Conservation (phyloP, 2,113 vertebrate species). For the Odocoileus virginianus region DNA sequence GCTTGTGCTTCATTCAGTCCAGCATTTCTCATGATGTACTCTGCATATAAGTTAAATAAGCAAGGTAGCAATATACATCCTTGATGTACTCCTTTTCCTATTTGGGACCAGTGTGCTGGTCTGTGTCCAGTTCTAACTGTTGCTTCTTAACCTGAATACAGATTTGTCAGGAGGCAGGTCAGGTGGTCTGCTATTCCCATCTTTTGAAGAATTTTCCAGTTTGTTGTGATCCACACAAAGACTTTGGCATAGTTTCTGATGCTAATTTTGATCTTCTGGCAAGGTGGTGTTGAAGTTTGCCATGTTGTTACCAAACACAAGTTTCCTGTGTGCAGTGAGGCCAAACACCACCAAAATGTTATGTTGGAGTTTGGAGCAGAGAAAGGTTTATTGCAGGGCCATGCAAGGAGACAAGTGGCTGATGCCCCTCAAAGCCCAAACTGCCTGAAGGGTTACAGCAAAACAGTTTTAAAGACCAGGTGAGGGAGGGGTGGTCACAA, state of each 20-base stretch:
- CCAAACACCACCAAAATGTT: background rate
- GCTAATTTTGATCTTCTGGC: background rate
- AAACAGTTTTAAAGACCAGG: background rate
- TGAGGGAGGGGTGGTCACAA: background rate
- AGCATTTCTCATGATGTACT: background rate
- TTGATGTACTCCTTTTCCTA: background rate
- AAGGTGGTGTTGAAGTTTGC: background rate
- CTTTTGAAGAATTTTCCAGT: background rate
- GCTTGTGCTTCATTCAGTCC: background rate
- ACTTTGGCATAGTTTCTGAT: background rate
- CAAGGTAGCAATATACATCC: background rate
- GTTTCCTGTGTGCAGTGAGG: background rate
- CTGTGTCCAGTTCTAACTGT: background rate
- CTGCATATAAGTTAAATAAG: background rate
- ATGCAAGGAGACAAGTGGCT: background rate
- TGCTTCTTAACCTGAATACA: background rate
- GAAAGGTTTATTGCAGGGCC: background rate
- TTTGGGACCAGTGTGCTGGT: background rate
- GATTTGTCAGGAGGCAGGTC: background rate
- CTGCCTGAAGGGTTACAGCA: background rate
- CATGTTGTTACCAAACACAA: background rate
- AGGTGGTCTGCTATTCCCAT: background rate
- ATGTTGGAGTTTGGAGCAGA: background rate
- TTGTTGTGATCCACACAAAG: background rate
- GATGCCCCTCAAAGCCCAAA: background rate